phyloP scores from a whole-genome alignment of 1,140 invertebrate genomes.

The Sycophila sp. region DNA sequence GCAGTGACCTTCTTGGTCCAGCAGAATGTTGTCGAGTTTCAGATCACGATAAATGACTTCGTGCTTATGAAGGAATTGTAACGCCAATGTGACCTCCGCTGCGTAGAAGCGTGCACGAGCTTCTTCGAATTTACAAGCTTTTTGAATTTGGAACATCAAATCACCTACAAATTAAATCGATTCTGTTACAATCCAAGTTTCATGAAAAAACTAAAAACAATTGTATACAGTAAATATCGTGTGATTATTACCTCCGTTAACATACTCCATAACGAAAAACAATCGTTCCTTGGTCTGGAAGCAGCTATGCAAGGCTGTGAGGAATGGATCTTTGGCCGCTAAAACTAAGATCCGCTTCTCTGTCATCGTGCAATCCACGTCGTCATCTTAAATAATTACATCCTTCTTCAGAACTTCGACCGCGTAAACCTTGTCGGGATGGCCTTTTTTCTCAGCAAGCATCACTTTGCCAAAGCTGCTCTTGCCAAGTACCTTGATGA shows the following conservation, averaged over 20 bases:
- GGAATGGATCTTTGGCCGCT: conserved; percentile 97
- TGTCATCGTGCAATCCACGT: conserved; percentile 99
- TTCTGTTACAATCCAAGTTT: neutral
- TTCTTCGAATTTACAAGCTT: conserved; percentile 97
- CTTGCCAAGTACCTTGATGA: conserved; percentile 98
- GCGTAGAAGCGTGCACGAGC: conserved; percentile 96
- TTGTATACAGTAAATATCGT: too few species aligned
- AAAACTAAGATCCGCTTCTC: conserved; percentile 96
- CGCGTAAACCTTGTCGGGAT: conserved; percentile 93
- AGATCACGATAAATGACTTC: conserved; percentile 99
- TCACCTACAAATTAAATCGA: conserved; percentile 70
- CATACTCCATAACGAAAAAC: conserved; percentile 99
- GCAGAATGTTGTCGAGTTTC: conserved; percentile 98
- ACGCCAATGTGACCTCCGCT: conserved; percentile 98
- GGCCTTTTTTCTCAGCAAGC: conserved; percentile 93
- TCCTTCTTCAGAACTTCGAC: conserved; percentile 99
- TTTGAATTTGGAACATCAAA: conserved; percentile 99
- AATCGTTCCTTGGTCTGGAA: conserved; percentile 95
- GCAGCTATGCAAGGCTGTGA: conserved; percentile 97
- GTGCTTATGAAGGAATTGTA: conserved; percentile 96
- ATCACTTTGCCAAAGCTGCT: conserved; percentile 99
- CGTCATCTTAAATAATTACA: conserved; percentile 99
- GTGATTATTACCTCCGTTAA: conserved; percentile 88
- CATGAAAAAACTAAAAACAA: neutral
- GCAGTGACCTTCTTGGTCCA: conserved; percentile 98